Evolutionary conservation across 2,797 vertebrate species (phyloP), one percentile per base, ranked within the genome.

Genomic region (Podarcis siculus): DNA sequence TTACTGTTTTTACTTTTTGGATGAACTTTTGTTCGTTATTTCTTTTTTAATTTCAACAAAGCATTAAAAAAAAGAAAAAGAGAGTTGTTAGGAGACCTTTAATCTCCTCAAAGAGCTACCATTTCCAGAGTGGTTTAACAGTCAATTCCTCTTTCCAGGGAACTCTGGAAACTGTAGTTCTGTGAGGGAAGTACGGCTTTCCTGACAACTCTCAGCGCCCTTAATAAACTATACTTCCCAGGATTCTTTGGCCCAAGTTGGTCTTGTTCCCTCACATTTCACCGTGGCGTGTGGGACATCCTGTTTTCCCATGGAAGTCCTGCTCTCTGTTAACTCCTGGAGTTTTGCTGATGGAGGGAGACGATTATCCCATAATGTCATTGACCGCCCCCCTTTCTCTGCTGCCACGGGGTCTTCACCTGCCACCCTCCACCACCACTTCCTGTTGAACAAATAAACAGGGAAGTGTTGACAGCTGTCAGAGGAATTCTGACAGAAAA

Each of bases 361-460:
- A 37, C 7, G 72, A 21, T 35, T 73, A 32, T 73, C 32, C 27
- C 69, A 13, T n/a, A 71, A n/a, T n/a, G n/a, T 13, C 27, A n/a
- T 15, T 71, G 67, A 69, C n/a, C 69, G n/a, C 32, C 32, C 72
- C 71, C 72, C 49, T 55, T 37, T 37, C 72, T 73, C 72, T 35
- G 72, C 72, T 73, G 72, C 72, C 32, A 73, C 49, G 3, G 72
- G 17, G 17, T 64, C 72, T 73, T 73, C 35, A 17, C 35, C 72
- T 32, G 35, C 72, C 32, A 82, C 90, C 84, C 71, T 71, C 37
- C 42, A 64, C 86, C 55, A 75, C 64, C 42, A 67, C 13, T 71
- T 94, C 42, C 77, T 87, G 80, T 92, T 94, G 90, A 61, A 89
- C 91, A 94, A 95, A 94, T 95, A 95, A 95, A 93, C 90, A 94